A percentile compares a stretch with the other conserved stretches of the same genome.
phyloP scores from a whole-genome alignment of 2,888 invertebrate species.

The Drosophila nigricruria region DNA sequence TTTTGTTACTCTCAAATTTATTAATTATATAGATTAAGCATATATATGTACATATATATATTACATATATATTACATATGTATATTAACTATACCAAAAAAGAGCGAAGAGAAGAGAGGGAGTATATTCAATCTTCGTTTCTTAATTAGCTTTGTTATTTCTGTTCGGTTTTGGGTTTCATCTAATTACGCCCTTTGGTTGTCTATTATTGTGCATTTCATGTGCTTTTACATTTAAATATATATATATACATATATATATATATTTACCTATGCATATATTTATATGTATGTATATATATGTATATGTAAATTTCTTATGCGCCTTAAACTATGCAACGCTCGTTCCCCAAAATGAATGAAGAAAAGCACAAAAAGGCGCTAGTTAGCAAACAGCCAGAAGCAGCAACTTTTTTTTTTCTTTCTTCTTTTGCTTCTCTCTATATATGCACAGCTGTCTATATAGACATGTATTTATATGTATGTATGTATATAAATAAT shows the following conservation, averaged over 20 bases:
- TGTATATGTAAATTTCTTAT: not conserved
- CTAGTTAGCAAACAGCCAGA: slow-evolving; percentile 30
- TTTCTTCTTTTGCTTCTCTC: not conserved
- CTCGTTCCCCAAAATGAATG: slow-evolving; percentile 25
- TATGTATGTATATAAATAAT: not conserved
- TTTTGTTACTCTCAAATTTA: too few relatives aligned
- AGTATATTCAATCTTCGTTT: not conserved
- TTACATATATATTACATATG: too few relatives aligned
- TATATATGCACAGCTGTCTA: not conserved
- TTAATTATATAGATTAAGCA: too few relatives aligned
- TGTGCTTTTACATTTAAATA: too few relatives aligned
- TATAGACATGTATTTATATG: not conserved
- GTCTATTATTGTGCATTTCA: slow-evolving; percentile 23
- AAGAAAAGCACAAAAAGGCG: slow-evolving; percentile 25
- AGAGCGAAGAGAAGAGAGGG: too few relatives aligned
- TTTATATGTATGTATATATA: not conserved
- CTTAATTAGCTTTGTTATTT: not conserved
- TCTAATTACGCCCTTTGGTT: not conserved
- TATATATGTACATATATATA: too few relatives aligned
- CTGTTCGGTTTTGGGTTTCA: not conserved
- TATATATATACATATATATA: not conserved
- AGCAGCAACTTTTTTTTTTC: not conserved
- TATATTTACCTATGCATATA: not conserved
- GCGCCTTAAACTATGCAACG: slow-evolving; percentile 65
- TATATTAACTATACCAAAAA: too few relatives aligned